Evolutionary conservation across 2,797 vertebrate genomes (phyloP).

Genomic region (Microchirus variegatus): DNA sequence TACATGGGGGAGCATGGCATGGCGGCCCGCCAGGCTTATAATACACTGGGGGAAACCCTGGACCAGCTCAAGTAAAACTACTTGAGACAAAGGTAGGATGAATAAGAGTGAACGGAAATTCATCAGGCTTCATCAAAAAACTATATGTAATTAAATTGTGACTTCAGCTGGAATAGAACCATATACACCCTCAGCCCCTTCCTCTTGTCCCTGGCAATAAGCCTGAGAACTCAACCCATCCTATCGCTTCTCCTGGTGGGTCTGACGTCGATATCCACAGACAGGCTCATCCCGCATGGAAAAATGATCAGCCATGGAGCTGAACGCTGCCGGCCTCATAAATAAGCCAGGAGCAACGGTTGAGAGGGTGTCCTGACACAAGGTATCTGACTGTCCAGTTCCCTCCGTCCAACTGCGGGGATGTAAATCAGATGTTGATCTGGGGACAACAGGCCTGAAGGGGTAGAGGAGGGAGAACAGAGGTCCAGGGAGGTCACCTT

Average conservation of each 20-base stretch:
- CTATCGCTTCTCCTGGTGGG: slow-evolving; percentile 8
- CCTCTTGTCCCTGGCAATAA: slow-evolving; percentile 22
- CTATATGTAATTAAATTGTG: slow-evolving; percentile 36
- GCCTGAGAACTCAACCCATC: slow-evolving; percentile 15
- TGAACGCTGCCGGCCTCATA: slow-evolving; percentile 73
- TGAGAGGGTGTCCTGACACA: slow-evolving; percentile 78
- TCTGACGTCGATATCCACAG: slow-evolving; percentile 30
- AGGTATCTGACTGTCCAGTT: slow-evolving; percentile 71
- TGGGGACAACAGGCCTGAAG: slow-evolving; percentile 22
- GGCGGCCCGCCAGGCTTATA: too few species aligned
- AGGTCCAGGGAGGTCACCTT: slow-evolving; percentile 25
- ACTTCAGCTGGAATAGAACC: slow-evolving; percentile 6
- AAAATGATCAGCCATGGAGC: slow-evolving; percentile 81
- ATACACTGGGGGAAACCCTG: too few species aligned
- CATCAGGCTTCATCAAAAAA: slow-evolving; percentile 51
- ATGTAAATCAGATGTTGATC: slow-evolving; percentile 73
- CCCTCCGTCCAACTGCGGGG: slow-evolving; percentile 42
- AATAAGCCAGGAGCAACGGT: slow-evolving; percentile 78
- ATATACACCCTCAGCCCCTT: background rate
- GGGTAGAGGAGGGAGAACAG: slow-evolving; percentile 16
- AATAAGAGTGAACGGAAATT: slow-evolving; percentile 24
- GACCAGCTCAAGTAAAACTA: slow-evolving; percentile 41
- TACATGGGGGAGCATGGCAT: too few species aligned
- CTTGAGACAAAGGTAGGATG: slow-evolving; percentile 26
- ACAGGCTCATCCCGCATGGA: slow-evolving; percentile 73